These are phyloP conservation scores for Mythimna pallens DNA, from an alignment of 2,888 invertebrate genomes.

Conservation along the genomic window DNA sequence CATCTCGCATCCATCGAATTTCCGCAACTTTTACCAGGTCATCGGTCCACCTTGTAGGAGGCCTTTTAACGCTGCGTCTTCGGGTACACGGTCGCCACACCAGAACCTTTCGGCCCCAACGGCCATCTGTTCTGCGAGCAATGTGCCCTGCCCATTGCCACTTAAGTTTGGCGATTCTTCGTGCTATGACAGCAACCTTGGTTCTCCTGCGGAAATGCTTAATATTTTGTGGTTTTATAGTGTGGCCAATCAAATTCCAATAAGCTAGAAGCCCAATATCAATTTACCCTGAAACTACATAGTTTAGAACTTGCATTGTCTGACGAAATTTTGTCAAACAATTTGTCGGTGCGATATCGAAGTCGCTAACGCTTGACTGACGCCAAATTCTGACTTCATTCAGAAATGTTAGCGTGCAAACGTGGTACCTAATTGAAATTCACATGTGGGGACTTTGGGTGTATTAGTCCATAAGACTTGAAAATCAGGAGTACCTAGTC, in stretches of 20 bases:
- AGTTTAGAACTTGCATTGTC: slow-evolving; percentile 54
- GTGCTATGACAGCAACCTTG: no score
- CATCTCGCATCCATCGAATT: no score
- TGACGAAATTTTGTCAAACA: slow-evolving; percentile 47
- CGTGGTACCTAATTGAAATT: slow-evolving; percentile 1
- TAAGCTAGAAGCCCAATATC: slow-evolving; percentile 34
- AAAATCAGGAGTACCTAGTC: neutral
- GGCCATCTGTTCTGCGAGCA: no score
- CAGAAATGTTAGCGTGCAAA: neutral
- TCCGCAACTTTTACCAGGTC: no score
- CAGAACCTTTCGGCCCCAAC: no score
- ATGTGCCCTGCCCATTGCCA: no score
- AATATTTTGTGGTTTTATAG: slow-evolving; percentile 4
- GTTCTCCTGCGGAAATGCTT: neutral
- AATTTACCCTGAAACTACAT: slow-evolving; percentile 36
- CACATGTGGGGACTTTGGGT: neutral
- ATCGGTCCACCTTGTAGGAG: no score
- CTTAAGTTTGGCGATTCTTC: no score
- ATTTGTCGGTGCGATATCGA: slow-evolving; percentile 27
- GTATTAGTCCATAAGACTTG: neutral
- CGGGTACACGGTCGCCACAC: no score
- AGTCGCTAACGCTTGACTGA: slow-evolving; percentile 26
- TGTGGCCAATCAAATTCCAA: slow-evolving; percentile 35
- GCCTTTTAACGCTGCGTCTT: no score
- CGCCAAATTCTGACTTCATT: slow-evolving; percentile 12